Conservation (phyloP, 92 coral and sea anemone genomes). For the Scolanthus callimorphus region DNA sequence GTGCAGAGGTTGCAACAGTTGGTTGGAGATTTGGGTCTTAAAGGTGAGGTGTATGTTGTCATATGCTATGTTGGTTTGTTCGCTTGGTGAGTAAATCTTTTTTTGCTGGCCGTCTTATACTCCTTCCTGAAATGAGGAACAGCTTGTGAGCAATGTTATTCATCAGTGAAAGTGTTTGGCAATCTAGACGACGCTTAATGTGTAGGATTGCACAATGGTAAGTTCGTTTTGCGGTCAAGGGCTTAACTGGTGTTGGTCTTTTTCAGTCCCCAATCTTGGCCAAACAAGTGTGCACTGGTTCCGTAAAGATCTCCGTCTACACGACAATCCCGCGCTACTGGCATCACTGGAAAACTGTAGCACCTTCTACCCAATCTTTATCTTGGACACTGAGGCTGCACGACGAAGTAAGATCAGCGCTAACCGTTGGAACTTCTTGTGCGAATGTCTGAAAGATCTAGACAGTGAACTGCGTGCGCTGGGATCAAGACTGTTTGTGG, state of each 20-base stretch:
- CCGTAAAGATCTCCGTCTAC: slow-evolving; percentile 60
- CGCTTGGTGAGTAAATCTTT: too few species aligned
- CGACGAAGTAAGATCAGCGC: slow-evolving; percentile 46
- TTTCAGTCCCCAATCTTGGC: slow-evolving; percentile 39
- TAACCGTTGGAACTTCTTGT: slow-evolving; percentile 32
- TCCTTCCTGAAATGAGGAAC: too few species aligned
- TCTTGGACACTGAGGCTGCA: slow-evolving; percentile 61
- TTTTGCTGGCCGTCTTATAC: too few species aligned
- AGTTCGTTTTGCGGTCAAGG: too few species aligned
- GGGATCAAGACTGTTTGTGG: slow-evolving; percentile 68
- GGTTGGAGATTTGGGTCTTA: neutral
- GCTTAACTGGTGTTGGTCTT: too few species aligned
- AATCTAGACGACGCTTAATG: too few species aligned
- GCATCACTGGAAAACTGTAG: slow-evolving; percentile 55
- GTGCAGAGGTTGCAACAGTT: slow-evolving; percentile 42
- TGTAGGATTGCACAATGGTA: too few species aligned
- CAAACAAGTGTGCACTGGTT: slow-evolving; percentile 78
- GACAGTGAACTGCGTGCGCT: slow-evolving; percentile 55
- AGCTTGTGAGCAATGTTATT: too few species aligned
- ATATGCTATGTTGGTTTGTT: too few species aligned
- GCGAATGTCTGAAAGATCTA: slow-evolving; percentile 57
- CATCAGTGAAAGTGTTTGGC: too few species aligned
- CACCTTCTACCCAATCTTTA: slow-evolving; percentile 64
- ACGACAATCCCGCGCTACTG: slow-evolving; percentile 44
- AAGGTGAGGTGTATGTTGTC: too few species aligned